A percentile compares a stretch with the other conserved stretches of the same genome.
Evolutionary conservation across 2,797 vertebrate genomes (phyloP).

Genomic region (Ctenopoma kingsleyae): DNA sequence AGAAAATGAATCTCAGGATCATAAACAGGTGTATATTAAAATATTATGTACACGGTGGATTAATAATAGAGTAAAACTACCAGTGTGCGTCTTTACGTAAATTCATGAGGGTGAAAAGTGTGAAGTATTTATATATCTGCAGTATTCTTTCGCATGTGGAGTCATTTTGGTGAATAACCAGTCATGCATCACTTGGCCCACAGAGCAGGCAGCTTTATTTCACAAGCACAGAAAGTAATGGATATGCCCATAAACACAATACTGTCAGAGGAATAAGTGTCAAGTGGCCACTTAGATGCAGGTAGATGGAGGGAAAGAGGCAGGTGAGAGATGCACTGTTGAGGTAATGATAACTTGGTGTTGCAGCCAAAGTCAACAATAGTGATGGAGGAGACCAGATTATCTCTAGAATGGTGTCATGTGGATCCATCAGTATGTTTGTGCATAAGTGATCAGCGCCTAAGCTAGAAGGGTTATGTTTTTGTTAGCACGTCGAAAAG

Average conservation of each 20-base stretch:
- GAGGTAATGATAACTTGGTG: constrained; percentile 50
- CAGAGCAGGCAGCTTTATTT: constrained; percentile 18
- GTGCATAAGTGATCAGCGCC: constrained; percentile 36
- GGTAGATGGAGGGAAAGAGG: constrained; percentile 39
- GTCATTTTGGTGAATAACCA: neutral
- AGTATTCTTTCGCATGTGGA: constrained; percentile 8
- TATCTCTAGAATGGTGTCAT: constrained; percentile 16
- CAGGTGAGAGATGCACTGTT: constrained; percentile 27
- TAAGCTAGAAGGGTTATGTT: constrained; percentile 32
- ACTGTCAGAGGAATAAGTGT: constrained; percentile 44
- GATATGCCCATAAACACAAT: constrained; percentile 31
- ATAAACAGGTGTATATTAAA: neutral
- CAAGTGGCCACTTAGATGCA: constrained; percentile 59
- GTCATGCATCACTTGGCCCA: neutral
- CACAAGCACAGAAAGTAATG: constrained; percentile 20
- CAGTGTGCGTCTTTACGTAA: neutral
- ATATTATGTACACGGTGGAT: neutral
- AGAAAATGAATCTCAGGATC: neutral
- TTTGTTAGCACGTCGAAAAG: constrained; percentile 56
- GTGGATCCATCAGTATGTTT: constrained; percentile 13
- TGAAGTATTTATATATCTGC: neutral
- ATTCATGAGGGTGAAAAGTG: neutral
- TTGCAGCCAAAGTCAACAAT: constrained; percentile 47
- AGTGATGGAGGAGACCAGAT: constrained; percentile 37
- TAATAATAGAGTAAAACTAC: neutral